Evolutionary conservation across 2,113 vertebrate genomes (phyloP), one percentile per base, ranked within the genome.

Genomic region (Petroica traversi): DNA sequence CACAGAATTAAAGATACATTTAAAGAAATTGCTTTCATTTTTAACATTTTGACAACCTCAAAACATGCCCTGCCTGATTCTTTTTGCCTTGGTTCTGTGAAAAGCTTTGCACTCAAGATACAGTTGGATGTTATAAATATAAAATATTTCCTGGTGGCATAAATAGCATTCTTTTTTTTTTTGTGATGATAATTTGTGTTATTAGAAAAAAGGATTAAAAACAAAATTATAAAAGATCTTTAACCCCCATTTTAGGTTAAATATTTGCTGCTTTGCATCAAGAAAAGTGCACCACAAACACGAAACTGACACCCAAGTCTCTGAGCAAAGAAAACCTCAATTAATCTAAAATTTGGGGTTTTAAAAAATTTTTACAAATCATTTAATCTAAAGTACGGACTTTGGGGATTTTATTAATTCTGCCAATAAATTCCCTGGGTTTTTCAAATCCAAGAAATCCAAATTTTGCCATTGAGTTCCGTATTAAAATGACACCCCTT

Each of bases 241-340:
- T 57, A 29, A 29, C 6, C 15, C 10, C 10, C 1, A 0, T 31
- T 85, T 79, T 28, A 8, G 19, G 25, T 66, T 38, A 34, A 79
- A 64, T 45, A 12, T 9, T 10, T 8, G 6, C 20, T 62, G 41
- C 5, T 89, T 58, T n/a, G 19, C 24, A 13, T 16, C 5, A 20
- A 38, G 57, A 63, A 36, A 67, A n/a, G 6, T 2, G 1, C 31
- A 61, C 4, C 13, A 41, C 22, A 26, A 77, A 16, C 26, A 25
- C 0, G 0, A 64, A 22, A 28, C 20, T 72, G 82, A 49, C 19
- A 22, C 11, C 4, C 8, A 4, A 4, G 13, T 19, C 38, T n/a
- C 15, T 1, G 1, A 54, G 36, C 1, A 16, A 81, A 33, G 58
- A 7, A 59, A 2, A 1, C 3, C 16, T 59, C 38, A 16, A 48